phyloP scores from a whole-genome alignment of 2,113 vertebrate species.

The Tychaedon coryphoeus region DNA sequence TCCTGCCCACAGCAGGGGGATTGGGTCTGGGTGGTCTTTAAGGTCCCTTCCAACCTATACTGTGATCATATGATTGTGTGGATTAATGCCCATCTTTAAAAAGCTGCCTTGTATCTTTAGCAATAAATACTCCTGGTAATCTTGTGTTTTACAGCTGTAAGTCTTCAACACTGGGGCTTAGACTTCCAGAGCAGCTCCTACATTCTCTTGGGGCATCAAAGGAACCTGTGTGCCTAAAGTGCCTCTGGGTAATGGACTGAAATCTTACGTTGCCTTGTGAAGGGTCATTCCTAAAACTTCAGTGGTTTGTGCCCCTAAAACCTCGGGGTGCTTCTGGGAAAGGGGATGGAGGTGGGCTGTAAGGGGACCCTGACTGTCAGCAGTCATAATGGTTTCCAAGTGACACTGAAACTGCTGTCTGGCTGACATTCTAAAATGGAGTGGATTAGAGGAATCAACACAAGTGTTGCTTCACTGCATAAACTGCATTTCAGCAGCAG shows the following conservation, averaged over 20 bases:
- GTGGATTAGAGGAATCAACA: not conserved
- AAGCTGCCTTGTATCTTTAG: not conserved
- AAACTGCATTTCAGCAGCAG: slow-evolving; percentile 3
- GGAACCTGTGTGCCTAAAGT: not conserved
- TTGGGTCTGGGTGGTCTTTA: not conserved
- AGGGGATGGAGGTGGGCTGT: not conserved
- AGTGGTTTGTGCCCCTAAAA: not conserved
- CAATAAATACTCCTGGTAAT: not conserved
- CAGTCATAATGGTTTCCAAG: not conserved
- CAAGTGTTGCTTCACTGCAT: not conserved
- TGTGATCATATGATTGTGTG: not conserved
- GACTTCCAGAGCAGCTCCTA: not conserved
- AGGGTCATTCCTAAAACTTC: not conserved
- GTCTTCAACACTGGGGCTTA: not conserved
- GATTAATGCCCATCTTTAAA: not conserved
- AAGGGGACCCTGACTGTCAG: not conserved
- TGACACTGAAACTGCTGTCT: not conserved
- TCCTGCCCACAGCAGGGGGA: not conserved
- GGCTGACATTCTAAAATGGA: not conserved
- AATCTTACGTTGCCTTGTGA: not conserved
- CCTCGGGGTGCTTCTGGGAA: not conserved
- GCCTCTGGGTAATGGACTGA: not conserved
- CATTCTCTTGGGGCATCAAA: not conserved
- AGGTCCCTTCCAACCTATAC: not conserved
- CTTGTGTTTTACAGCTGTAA: not conserved